Conservation (phyloP, 2,797 vertebrate genomes). For the Syncerus caffer region DNA sequence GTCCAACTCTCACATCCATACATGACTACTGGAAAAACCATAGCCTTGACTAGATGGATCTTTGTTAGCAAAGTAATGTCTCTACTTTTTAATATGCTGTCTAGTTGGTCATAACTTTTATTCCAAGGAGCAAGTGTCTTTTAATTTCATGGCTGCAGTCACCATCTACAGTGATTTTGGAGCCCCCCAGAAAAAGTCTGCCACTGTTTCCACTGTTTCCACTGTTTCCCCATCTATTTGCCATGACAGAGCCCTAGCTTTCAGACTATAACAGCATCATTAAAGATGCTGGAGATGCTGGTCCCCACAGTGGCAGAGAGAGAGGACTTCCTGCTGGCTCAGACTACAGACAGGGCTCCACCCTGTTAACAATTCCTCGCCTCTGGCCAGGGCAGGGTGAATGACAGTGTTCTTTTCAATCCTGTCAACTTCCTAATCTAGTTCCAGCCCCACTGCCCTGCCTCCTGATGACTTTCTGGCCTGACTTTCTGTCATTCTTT, state of each 20-base stretch:
- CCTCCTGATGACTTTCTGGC: neutral
- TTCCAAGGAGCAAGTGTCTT: neutral
- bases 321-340: neutral
- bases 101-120: neutral
- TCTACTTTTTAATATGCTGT: neutral
- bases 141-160: neutral
- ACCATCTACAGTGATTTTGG: neutral
- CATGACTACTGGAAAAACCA: neutral
- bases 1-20: no score
- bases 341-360: neutral
- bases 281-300: neutral
- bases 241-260: neutral
- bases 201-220: no score
- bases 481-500: neutral
- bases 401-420: neutral
- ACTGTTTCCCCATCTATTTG: neutral
- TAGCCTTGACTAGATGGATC: neutral
- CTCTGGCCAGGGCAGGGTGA: neutral
- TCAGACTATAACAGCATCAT: neutral
- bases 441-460: neutral
- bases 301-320: neutral
- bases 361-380: neutral
- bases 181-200: neutral
- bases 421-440: neutral
- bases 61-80: neutral